These are phyloP conservation scores for Ahaetulla prasina DNA, from an alignment of 2,113 vertebrate species.

Conservation along the genomic window DNA sequence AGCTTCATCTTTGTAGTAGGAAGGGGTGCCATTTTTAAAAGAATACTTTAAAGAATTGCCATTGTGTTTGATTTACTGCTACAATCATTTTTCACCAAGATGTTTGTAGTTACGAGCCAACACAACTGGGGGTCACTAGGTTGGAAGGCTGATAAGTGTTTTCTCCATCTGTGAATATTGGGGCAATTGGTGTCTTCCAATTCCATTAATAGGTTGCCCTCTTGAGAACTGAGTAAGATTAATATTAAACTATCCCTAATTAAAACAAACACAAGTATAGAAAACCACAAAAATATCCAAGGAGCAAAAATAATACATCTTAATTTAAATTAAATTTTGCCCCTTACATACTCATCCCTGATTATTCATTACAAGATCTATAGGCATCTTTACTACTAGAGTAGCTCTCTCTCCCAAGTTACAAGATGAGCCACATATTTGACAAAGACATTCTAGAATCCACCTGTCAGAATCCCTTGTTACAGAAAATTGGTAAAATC, in stretches of 20 bases:
- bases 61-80: neutral
- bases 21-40: neutral
- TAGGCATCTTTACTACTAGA: neutral
- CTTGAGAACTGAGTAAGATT: neutral
- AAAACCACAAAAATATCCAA: neutral
- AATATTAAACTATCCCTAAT: neutral
- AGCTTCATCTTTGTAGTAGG: neutral
- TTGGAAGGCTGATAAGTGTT: neutral
- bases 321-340: neutral
- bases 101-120: neutral
- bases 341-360: neutral
- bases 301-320: neutral
- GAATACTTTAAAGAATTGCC: neutral
- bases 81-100: neutral
- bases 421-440: neutral
- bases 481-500: neutral
- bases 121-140: neutral
- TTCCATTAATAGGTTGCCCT: neutral
- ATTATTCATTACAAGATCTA: neutral
- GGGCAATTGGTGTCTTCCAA: neutral
- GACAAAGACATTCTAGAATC: neutral
- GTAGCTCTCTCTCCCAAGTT: neutral
- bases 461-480: neutral
- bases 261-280: neutral
- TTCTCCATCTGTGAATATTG: neutral